Evolutionary conservation across 2,888 invertebrate genomes (phyloP).

Genomic region (Monopis laevigella): DNA sequence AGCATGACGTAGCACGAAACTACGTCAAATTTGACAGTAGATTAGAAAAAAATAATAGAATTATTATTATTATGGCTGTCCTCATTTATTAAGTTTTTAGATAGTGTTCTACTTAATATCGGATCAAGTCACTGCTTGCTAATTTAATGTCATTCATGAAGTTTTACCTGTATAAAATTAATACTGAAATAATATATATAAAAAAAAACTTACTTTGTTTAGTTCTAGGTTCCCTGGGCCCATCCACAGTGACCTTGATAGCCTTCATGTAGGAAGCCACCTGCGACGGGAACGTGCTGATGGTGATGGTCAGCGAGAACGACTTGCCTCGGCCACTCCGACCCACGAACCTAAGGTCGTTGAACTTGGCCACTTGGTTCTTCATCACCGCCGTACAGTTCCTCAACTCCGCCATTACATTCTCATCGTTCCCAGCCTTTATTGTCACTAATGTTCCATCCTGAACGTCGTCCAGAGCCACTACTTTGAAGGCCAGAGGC

Average conservation of each 20-base stretch:
- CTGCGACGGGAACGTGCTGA: conserved; percentile 80
- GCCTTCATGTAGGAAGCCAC: conserved; percentile 95
- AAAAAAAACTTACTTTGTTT: conserved; percentile 86
- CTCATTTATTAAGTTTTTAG: no score
- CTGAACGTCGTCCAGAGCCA: conserved; percentile 90
- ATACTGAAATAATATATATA: not conserved
- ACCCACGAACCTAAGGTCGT: conserved; percentile 97
- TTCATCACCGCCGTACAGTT: conserved; percentile 96
- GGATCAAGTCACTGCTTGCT: no score
- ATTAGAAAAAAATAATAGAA: no score
- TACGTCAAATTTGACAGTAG: no score
- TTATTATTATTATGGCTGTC: no score
- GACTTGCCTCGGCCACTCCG: conserved; percentile 96
- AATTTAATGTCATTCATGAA: no score
- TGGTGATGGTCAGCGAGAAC: conserved; percentile 94
- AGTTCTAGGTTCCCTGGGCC: conserved; percentile 96
- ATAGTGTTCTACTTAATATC: no score
- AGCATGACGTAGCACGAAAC: no score
- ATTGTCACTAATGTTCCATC: conserved; percentile 96
- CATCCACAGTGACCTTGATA: conserved; percentile 99
- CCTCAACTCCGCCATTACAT: conserved; percentile 92
- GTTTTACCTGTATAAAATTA: not conserved
- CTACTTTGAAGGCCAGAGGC: conserved; percentile 95
- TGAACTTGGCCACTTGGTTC: conserved; percentile 98
- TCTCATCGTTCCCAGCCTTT: conserved; percentile 97